Conservation (phyloP, 2,797 vertebrate species). For the Melopsittacus undulatus region DNA sequence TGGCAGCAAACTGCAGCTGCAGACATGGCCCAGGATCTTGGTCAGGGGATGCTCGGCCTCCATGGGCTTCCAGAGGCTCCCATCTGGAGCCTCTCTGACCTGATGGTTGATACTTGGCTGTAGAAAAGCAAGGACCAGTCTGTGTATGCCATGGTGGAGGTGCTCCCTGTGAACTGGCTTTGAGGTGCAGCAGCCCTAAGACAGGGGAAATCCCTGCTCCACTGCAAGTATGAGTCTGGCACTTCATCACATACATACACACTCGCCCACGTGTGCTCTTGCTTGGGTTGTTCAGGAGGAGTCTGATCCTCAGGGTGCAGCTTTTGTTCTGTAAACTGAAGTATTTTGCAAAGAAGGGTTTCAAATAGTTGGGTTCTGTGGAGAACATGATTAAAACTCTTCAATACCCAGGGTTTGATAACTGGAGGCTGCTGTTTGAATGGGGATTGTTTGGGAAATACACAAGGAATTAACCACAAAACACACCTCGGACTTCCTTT, state of each 20-base stretch:
- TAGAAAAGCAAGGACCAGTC: not conserved
- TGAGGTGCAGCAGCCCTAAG: not conserved
- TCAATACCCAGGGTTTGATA: not conserved
- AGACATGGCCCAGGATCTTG: not conserved
- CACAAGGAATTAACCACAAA: not conserved
- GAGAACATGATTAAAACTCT: rapidly evolving
- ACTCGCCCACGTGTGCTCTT: rapidly evolving
- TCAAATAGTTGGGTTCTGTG: not conserved
- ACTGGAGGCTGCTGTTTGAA: not conserved
- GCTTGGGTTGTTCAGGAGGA: not conserved
- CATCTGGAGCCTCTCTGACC: too few relatives aligned
- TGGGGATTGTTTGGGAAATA: not conserved
- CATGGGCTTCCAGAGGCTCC: not conserved
- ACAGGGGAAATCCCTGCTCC: not conserved
- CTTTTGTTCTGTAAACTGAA: rapidly evolving
- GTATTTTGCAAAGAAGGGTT: not conserved
- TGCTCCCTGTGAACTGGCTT: not conserved
- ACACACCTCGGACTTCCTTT: not conserved
- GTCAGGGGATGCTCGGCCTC: not conserved
- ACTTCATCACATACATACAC: not conserved
- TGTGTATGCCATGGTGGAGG: rapidly evolving
- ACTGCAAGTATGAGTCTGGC: not conserved
- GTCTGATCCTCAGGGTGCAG: not conserved
- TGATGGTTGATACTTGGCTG: not conserved
- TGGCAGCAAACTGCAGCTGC: not conserved